Base-by-base conservation (phyloP, 2,113 vertebrate species). In the Trematocara variabile region DNA sequence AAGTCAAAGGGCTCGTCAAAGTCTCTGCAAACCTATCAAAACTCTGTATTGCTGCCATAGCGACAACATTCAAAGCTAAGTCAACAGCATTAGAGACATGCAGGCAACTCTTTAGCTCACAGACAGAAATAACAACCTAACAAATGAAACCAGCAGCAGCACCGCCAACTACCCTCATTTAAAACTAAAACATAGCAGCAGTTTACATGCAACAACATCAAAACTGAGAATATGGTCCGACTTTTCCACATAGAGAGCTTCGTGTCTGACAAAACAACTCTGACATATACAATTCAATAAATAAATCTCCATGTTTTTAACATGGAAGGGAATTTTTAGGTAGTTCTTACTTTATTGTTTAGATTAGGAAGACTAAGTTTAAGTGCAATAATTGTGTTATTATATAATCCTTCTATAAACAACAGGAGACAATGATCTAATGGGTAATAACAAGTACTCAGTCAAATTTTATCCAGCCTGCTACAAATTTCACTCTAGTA, bases 11-110 rank as follows among this genome's bases (percentile, higher is more conserved):
- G 60, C 81, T 90, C 86, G 39, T 88, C 85, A 37, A n/a, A 54
- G 58, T 80, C 63, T 44, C 81, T 12, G 79, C 55, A 68, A 86
- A 85, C 48, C 50, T 77, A 81, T 89, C 80, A 55, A 30, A 84
- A 82, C 78, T 86, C 89, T 37, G 85, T 90, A 88, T 54, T 52
- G 94, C 93, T 94, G 86, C 92, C 93, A 94, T 94, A 92, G 93
- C 86, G 91, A 94, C 94, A 63, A 92, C 89, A 88, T 90, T 93
- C 88, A 85, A 84, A 92, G 91, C 88, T 30, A 89, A 92, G 92
- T 89, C 90, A 84, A 83, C 81, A 81, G 87, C 86, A n/a, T 82
- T 78, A 65, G 89, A 90, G 90, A 85, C 83, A 85, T 77, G 46
- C 86, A 89, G 82, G 80, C 83, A 77, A 82, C 87, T 84, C 86